A percentile compares a stretch with the other conserved stretches of the same genome.
Conservation (phyloP, 2,113 vertebrate genomes). For the Corvus moneduloides region DNA sequence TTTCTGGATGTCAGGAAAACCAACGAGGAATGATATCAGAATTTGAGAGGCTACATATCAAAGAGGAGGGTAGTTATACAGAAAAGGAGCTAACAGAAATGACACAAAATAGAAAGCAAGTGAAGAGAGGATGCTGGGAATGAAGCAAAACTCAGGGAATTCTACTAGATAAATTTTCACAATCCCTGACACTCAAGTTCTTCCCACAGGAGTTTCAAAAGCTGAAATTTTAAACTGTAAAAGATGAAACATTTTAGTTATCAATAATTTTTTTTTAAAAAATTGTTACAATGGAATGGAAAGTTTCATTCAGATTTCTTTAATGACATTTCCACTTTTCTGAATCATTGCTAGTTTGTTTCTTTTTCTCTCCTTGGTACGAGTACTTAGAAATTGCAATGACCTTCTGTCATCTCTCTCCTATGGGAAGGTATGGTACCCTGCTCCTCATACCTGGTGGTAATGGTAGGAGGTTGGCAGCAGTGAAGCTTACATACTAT, state of each 20-base stretch:
- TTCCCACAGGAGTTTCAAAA: neutral
- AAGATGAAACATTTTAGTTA: neutral
- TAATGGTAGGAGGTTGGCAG: neutral
- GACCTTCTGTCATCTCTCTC: neutral
- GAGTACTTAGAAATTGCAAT: neutral
- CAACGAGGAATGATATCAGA: neutral
- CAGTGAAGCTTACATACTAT: neutral
- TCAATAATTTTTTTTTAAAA: neutral
- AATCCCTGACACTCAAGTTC: neutral
- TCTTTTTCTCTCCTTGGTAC: neutral
- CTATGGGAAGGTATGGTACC: neutral
- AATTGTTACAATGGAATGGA: neutral
- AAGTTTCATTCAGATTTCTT: neutral
- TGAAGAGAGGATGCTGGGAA: neutral
- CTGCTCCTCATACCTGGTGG: neutral
- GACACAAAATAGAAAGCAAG: neutral
- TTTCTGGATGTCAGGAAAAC: neutral
- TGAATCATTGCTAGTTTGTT: neutral
- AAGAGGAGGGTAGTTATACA: neutral
- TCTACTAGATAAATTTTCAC: neutral
- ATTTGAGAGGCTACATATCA: neutral
- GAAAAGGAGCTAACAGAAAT: neutral
- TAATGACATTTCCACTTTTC: neutral
- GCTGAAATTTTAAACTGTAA: neutral
- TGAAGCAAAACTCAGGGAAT: neutral